Base-by-base conservation (phyloP, 2,113 vertebrate genomes). In the Agapornis roseicollis region DNA sequence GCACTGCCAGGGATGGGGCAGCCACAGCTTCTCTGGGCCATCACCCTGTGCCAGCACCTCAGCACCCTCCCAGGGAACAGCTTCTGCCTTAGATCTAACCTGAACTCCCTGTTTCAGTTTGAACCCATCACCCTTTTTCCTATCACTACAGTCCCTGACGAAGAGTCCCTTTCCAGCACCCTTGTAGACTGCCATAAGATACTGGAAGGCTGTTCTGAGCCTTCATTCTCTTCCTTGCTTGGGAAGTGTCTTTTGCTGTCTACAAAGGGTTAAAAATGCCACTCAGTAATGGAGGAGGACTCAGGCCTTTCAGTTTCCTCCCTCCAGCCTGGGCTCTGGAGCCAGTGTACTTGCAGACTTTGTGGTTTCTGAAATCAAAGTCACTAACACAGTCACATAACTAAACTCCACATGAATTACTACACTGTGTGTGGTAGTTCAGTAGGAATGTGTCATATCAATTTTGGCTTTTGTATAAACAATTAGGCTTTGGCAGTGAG, bases 301-400 rank as follows among this genome's bases (percentile, higher is more conserved):
- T 85, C 29, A 4, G 50, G 39, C 42, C 35, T 35, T 60, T 80
- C 9, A 5, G 49, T 65, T 80, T 53, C 13, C 22, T 29, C 53
- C 60, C 16, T 42, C 53, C 84, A 80, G 69, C 71, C 78, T 56
- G 41, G 53, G 53, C 9, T 5, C 63, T 85, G 47, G 46, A 68
- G 47, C 31, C 33, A 53, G 47, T 20, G 25, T 58, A 22, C 82
- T 76, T 74, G 60, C 27, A 87, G 58, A 31, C 63, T n/a, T 42
- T 55, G 83, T 10, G 77, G 61, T 93, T 95, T 74, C 66, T 69
- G 73, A 85, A 87, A 69, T 72, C 31, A 5, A 78, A 71, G 73
- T 46, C 24, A 1, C 28, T 42, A n/a, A 6, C 1, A 5, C 11
- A 4, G 47, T n/a, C 42, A 20, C 10, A 1, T 69, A 64, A 35